Evolutionary conservation across 2,888 invertebrate species (phyloP).

Genomic region (Nomada goodeniana): DNA sequence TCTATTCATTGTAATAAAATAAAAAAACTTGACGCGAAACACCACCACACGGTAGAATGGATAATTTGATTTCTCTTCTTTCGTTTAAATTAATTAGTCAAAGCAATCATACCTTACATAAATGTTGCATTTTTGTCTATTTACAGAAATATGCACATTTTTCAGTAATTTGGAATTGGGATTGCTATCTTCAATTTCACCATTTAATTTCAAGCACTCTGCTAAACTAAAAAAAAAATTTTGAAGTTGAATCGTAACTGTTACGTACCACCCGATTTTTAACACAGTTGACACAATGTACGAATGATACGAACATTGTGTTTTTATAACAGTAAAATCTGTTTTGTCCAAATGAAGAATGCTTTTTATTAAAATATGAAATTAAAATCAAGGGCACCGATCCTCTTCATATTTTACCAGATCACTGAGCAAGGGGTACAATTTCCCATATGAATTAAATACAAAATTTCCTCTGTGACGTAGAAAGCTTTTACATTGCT

Average conservation of each 20-base stretch:
- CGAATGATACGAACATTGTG: no score
- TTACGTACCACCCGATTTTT: no score
- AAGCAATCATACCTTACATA: no score
- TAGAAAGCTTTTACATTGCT: not conserved
- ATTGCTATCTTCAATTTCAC: no score
- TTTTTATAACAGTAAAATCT: not conserved
- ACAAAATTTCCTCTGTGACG: not conserved
- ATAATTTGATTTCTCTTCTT: not conserved
- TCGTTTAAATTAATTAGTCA: no score
- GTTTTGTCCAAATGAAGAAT: not conserved
- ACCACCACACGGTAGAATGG: not conserved
- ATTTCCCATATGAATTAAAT: not conserved
- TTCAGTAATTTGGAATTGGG: no score
- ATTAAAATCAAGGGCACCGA: not conserved
- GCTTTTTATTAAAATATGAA: not conserved
- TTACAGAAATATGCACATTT: no score
- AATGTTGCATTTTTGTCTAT: no score
- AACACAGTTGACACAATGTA: no score
- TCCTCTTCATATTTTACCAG: not conserved
- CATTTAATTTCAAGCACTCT: no score
- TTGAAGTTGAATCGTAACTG: no score
- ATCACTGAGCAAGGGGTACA: not conserved
- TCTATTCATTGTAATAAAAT: not conserved
- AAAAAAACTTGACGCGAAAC: not conserved
- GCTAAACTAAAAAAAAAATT: no score